Conservation (phyloP, 2,888 invertebrate species). For the Eupithecia exiguata region DNA sequence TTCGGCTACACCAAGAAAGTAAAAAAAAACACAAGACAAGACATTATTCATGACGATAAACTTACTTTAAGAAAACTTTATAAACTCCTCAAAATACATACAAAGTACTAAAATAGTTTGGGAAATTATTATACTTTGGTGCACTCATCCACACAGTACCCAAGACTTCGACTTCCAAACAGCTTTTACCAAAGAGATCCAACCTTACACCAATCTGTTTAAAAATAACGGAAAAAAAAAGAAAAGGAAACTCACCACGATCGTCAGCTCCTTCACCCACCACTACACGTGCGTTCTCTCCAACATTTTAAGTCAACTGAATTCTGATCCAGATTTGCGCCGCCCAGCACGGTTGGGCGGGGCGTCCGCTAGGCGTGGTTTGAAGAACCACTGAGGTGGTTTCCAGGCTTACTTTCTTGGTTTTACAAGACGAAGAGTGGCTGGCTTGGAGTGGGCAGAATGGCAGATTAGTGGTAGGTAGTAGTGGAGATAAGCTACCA, state of each 20-base stretch:
- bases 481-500: slow-evolving; percentile 16
- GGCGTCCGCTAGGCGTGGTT: slow-evolving; percentile 69
- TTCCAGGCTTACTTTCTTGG: slow-evolving; percentile 68
- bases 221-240: background rate
- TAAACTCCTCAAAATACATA: background rate
- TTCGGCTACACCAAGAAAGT: too few species aligned
- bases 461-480: slow-evolving; percentile 1
- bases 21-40: too few species aligned
- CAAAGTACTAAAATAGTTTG: background rate
- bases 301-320: slow-evolving; percentile 57
- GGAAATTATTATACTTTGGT: background rate
- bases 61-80: background rate
- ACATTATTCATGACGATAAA: background rate
- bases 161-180: background rate
- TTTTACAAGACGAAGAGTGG: slow-evolving; percentile 67
- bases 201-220: background rate
- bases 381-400: slow-evolving; percentile 70
- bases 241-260: slow-evolving; percentile 24
- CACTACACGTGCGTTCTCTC: slow-evolving; percentile 43
- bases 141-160: background rate
- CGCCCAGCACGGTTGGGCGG: slow-evolving; percentile 73
- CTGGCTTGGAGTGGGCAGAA: slow-evolving; percentile 20
- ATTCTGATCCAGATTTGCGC: slow-evolving; percentile 45
- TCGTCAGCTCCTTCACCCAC: slow-evolving; percentile 13
- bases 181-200: background rate